These are phyloP conservation scores for Pycnonotus jocosus DNA, from an alignment of 2,113 vertebrate species.

Conservation along the genomic window DNA sequence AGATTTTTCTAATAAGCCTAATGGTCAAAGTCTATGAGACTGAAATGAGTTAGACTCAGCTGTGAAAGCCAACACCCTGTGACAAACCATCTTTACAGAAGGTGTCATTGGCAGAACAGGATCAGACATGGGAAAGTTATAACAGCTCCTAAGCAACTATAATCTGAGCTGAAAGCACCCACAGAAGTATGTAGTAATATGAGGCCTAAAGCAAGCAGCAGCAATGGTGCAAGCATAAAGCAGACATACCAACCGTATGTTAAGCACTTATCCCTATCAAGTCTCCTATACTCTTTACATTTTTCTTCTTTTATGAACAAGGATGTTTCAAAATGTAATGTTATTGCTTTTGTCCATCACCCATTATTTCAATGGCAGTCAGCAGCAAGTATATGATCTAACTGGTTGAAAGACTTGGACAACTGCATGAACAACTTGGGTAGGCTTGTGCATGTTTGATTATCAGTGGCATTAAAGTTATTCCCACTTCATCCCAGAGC, in stretches of 20 bases:
- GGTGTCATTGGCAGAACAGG: not conserved
- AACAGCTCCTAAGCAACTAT: not conserved
- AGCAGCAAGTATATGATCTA: not conserved
- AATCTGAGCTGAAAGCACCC: not conserved
- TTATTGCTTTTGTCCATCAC: not conserved
- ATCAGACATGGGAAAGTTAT: fast-evolving
- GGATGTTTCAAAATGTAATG: not conserved
- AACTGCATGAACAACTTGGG: not conserved
- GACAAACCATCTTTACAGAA: not conserved
- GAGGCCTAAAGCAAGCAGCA: not conserved
- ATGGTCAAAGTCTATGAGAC: not conserved
- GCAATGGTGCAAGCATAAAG: not conserved
- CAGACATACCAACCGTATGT: not conserved
- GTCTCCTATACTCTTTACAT: not conserved
- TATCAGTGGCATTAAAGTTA: not conserved
- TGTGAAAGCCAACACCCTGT: not conserved
- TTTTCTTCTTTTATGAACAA: not conserved
- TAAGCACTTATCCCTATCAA: not conserved
- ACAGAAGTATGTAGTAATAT: not conserved
- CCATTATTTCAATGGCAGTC: not conserved
- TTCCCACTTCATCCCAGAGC: not conserved
- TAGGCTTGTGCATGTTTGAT: not conserved
- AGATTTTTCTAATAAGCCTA: not conserved
- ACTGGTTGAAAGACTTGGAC: not conserved
- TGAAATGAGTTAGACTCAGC: not conserved